Percentiles rank a stretch among this genome's conserved stretches.
These are phyloP conservation scores for Epizoanthus stellaris DNA, from an alignment of 92 coral and sea anemone species.

Conservation along the genomic window DNA sequence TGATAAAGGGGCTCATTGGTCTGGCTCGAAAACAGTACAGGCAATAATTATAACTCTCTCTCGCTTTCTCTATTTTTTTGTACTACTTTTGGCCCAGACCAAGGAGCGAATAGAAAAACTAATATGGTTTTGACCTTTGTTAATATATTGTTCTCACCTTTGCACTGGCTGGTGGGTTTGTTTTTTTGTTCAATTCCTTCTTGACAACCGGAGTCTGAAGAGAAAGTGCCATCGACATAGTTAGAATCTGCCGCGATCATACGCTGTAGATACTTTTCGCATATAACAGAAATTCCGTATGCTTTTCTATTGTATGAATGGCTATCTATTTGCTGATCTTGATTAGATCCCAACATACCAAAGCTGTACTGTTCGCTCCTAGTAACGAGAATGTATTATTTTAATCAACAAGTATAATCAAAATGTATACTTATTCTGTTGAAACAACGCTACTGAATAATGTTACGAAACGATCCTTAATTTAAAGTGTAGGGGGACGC, in stretches of 20 bases:
- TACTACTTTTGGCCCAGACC: background rate
- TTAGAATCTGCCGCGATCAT: background rate
- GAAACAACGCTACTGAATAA: too few relatives aligned
- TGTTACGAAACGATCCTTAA: too few relatives aligned
- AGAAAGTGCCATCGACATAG: background rate
- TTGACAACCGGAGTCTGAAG: slow-evolving; percentile 2
- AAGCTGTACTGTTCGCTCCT: too few relatives aligned
- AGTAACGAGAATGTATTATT: too few relatives aligned
- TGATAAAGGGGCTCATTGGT: too few relatives aligned
- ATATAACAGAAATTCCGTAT: background rate
- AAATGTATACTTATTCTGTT: too few relatives aligned
- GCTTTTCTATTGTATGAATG: background rate
- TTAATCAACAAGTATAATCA: too few relatives aligned
- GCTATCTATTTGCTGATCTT: too few relatives aligned
- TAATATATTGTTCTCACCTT: background rate
- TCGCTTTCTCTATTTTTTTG: background rate
- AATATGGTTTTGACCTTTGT: background rate
- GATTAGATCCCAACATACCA: too few relatives aligned
- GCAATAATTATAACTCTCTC: too few relatives aligned
- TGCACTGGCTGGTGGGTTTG: background rate
- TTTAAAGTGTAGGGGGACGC: too few relatives aligned
- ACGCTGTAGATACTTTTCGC: background rate
- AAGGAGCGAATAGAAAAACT: background rate
- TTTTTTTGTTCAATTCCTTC: background rate
- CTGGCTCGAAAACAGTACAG: too few relatives aligned